Percentiles rank a stretch among this genome's conserved stretches.
These are phyloP conservation scores for Eilema depressum DNA, from an alignment of 2,888 invertebrate species.

Conservation along the genomic window DNA sequence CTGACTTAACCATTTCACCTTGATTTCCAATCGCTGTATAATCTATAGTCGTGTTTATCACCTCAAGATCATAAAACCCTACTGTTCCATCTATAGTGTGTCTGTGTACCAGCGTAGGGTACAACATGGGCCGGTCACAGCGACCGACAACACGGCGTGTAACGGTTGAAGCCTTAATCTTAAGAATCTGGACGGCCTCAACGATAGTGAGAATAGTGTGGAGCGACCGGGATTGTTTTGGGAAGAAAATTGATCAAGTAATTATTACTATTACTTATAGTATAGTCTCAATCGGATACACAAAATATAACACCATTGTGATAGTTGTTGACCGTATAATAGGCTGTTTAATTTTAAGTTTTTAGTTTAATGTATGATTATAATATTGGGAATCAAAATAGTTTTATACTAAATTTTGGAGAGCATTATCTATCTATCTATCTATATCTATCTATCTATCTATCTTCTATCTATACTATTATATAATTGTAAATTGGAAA, in stretches of 20 bases:
- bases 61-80: background rate
- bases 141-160: slow-evolving; percentile 60
- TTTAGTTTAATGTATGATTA: no score
- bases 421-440: no score
- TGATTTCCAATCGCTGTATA: background rate
- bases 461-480: no score
- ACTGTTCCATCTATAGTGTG: slow-evolving; percentile 30
- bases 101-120: slow-evolving; percentile 53
- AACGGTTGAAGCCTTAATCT: slow-evolving; percentile 85
- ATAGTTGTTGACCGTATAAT: no score
- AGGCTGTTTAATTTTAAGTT: no score
- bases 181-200: slow-evolving; percentile 76
- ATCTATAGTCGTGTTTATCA: background rate
- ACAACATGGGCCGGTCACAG: slow-evolving; percentile 59
- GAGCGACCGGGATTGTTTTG: slow-evolving; percentile 52
- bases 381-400: no score
- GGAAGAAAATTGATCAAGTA: background rate
- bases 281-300: no score
- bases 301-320: no score
- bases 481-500: no score
- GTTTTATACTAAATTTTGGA: no score
- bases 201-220: slow-evolving; percentile 57
- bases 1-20: background rate
- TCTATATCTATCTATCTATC: no score
- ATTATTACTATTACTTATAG: no score